A percentile compares a stretch with the other conserved stretches of the same genome.
Conservation (phyloP, 1,140 invertebrate species). For the Oscheius sp. region DNA sequence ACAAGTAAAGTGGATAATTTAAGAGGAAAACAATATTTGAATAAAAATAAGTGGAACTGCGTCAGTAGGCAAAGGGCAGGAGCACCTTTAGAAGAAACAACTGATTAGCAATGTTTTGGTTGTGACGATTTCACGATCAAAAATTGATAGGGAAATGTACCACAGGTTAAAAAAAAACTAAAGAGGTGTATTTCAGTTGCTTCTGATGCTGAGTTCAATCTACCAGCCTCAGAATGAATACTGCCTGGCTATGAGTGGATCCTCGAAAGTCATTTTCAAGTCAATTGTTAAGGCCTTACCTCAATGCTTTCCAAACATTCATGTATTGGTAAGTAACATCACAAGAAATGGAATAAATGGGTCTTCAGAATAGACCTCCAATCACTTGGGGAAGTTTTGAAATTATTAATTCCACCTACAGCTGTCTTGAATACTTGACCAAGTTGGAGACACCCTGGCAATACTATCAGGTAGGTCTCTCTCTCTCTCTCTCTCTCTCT, state of each 20-base stretch:
- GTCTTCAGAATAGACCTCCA: slow-evolving; percentile 32
- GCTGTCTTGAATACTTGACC: slow-evolving; percentile 31
- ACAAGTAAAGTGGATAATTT: no score
- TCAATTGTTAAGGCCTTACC: background rate
- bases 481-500: no score
- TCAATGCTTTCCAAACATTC: background rate
- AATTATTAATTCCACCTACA: slow-evolving; percentile 28
- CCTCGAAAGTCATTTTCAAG: slow-evolving; percentile 21
- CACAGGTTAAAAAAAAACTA: no score
- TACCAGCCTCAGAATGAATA: slow-evolving; percentile 45
- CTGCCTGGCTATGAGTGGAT: slow-evolving; percentile 42
- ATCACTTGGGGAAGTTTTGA: slow-evolving; percentile 26
- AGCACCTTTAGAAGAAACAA: no score
- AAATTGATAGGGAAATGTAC: no score
- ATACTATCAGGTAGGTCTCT: slow-evolving; percentile 36
- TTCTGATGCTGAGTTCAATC: slow-evolving; percentile 28
- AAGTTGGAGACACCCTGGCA: slow-evolving; percentile 29
- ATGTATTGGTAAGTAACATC: background rate
- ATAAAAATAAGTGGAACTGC: no score
- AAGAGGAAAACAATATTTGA: no score
- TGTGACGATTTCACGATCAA: no score
- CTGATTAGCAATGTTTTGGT: no score
- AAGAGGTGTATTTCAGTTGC: no score
- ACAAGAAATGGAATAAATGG: no score
- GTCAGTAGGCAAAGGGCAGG: no score